Evolutionary conservation across 23 tunicate species (phyloP).

Genomic region (Styela plicata): DNA sequence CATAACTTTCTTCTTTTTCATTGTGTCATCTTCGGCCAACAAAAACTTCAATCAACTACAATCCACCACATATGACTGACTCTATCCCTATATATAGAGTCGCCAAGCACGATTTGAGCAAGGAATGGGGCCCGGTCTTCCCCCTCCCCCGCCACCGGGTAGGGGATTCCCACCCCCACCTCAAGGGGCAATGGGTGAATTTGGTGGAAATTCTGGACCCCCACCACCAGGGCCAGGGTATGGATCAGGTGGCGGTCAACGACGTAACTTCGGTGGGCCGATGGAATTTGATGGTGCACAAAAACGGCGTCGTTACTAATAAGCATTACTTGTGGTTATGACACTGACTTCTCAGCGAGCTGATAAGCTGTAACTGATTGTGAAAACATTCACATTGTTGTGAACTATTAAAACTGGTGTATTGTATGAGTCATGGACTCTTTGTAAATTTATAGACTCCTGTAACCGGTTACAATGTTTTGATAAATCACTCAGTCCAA

Average conservation of each 20-base stretch:
- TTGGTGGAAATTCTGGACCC: not conserved
- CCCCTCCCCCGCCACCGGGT: not conserved
- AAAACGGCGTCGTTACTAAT: constrained; percentile 62
- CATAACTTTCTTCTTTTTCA: no score
- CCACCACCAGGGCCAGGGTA: not conserved
- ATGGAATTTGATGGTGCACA: constrained; percentile 51
- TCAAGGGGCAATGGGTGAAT: not conserved
- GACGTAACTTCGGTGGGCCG: constrained; percentile 47
- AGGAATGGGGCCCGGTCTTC: not conserved
- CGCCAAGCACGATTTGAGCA: constrained; percentile 24
- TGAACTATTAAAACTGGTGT: no score
- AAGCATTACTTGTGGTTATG: not conserved
- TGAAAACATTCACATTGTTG: no score
- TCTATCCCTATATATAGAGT: not conserved
- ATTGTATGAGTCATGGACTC: no score
- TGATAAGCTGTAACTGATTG: no score
- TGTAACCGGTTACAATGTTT: no score
- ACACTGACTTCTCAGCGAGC: not conserved
- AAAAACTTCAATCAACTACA: no score
- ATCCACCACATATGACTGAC: no score
- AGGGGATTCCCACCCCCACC: constrained; percentile 10
- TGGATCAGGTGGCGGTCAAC: constrained; percentile 19
- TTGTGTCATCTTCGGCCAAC: no score
- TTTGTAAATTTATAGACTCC: no score
- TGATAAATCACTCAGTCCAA: no score